Evolutionary conservation across 2,113 vertebrate species (phyloP).

Genomic region (Meriones unguiculatus): DNA sequence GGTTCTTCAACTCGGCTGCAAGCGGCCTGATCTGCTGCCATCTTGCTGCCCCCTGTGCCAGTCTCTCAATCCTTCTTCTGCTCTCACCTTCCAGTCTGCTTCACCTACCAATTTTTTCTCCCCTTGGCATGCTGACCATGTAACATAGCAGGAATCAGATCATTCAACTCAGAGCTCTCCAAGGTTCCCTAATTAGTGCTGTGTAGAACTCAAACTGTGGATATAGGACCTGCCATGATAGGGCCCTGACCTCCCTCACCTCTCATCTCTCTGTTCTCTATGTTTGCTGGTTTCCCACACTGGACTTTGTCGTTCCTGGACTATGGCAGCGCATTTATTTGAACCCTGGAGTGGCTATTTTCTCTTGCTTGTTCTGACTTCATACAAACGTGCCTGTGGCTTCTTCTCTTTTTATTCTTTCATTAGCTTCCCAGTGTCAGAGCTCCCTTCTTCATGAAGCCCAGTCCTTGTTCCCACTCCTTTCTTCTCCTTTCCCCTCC

Average conservation of each 20-base stretch:
- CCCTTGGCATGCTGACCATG: background rate
- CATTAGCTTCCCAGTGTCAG: background rate
- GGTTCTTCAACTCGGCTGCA: background rate
- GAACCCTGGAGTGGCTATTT: background rate
- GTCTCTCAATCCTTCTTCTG: background rate
- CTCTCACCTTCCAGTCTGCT: background rate
- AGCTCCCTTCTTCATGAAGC: background rate
- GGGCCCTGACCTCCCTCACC: background rate
- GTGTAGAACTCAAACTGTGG: background rate
- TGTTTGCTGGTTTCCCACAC: background rate
- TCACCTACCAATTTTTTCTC: background rate
- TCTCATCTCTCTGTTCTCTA: background rate
- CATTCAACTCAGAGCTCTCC: background rate
- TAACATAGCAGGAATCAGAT: background rate
- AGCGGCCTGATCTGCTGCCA: background rate
- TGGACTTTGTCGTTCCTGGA: background rate
- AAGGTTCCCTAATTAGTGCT: background rate
- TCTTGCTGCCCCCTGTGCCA: background rate
- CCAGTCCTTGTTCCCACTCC: background rate
- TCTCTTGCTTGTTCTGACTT: background rate
- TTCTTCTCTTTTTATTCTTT: background rate
- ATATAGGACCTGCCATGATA: fast-evolving
- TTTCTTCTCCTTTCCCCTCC: background rate
- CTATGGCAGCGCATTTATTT: background rate
- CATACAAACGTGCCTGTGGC: too few relatives aligned